Base-by-base conservation (phyloP, 2,113 vertebrate species). In the Notothenia rossii region DNA sequence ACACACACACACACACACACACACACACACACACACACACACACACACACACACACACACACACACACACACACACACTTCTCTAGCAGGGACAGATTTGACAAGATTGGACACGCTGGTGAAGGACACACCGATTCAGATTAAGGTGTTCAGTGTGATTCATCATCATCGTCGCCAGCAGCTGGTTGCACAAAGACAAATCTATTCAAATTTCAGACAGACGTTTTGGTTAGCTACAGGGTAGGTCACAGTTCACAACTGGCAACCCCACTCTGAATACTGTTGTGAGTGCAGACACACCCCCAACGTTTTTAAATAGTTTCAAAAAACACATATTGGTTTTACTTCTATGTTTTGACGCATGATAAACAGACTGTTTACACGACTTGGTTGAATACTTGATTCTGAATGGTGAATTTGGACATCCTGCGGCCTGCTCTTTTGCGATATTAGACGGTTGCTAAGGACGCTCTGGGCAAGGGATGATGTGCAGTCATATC, bases 101-200 rank as follows among this genome's bases (percentile, higher is more conserved):
- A 50, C 66, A 59, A 55, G 53, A 68, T 17, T 63, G 40, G 25
- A 54, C 13, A 36, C 56, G 50, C 48, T 68, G 22, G 22, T 69
- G 33, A 56, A 58, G 75, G 70, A 64, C 55, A 49, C 40, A 43
- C 40, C 58, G 50, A 78, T 48, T 50, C 56, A 60, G 58, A 40
- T 40, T 40, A 40, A 40, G 14, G 14, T 9, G 13, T 13, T 10
- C 63, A 61, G 55, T 29, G 6, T 6, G 36, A 62, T 3, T 36
- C 54, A 54, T 22, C 22, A 33, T 58, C 54, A 58, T 8, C 14
- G 4, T 10, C 22, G 25, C n/a, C 29, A 62, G 58, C 48, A 72
- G 48, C 29, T 11, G 53, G 15, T 18, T 17, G 9, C 4, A 71
- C 68, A 40, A 10, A 69, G 15, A 69, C 45, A 50, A 49, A 65